Conservation (phyloP, 1,140 invertebrate species). For the Catajapyx aquilonaris region DNA sequence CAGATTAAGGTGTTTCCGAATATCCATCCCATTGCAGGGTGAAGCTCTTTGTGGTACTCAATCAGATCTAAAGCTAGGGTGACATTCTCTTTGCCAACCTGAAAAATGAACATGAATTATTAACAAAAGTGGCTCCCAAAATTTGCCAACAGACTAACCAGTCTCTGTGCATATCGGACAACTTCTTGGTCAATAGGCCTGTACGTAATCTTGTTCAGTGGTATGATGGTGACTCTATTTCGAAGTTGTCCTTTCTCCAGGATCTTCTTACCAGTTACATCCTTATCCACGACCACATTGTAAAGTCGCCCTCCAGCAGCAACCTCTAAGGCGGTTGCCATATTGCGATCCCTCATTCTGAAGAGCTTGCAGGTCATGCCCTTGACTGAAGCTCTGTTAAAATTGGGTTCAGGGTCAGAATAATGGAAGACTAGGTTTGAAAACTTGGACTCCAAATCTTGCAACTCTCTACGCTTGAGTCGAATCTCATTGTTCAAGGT, state of each 20-base stretch:
- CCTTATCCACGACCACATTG: slow-evolving; percentile 77
- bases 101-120: neutral
- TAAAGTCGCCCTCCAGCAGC: slow-evolving; percentile 74
- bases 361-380: slow-evolving; percentile 65
- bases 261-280: slow-evolving; percentile 61
- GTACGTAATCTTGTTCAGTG: slow-evolving; percentile 73
- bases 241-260: slow-evolving; percentile 61
- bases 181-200: slow-evolving; percentile 33
- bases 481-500: slow-evolving; percentile 29
- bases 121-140: neutral
- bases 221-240: slow-evolving; percentile 62
- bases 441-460: slow-evolving; percentile 35
- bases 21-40: slow-evolving; percentile 65
- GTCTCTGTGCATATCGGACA: slow-evolving; percentile 42
- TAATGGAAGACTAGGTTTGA: slow-evolving; percentile 62
- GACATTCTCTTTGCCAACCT: slow-evolving; percentile 59
- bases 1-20: slow-evolving; percentile 77
- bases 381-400: slow-evolving; percentile 49
- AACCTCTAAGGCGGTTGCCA: slow-evolving; percentile 62
- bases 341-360: slow-evolving; percentile 42
- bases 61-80: slow-evolving; percentile 62
- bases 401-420: slow-evolving; percentile 48
- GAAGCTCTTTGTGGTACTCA: slow-evolving; percentile 42
- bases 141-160: slow-evolving; percentile 42
- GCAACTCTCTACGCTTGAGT: slow-evolving; percentile 31